A percentile compares a stretch with the other conserved stretches of the same genome.
These are phyloP conservation scores for Fragum whitleyi DNA, from an alignment of 2,888 invertebrate genomes.

Conservation along the genomic window DNA sequence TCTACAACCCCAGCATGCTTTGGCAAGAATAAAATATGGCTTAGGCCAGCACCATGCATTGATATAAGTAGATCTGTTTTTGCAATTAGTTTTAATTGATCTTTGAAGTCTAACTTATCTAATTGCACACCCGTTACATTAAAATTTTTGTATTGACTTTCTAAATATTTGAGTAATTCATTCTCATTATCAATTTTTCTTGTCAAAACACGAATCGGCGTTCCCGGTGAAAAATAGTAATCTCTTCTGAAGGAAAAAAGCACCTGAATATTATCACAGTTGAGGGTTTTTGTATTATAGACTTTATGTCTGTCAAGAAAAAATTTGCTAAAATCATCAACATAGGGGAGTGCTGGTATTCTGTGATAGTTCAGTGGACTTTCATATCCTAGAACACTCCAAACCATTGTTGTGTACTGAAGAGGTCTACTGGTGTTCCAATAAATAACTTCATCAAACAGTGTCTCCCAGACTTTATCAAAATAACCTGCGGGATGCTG, in stretches of 20 bases:
- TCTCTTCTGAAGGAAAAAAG: slow-evolving; percentile 83
- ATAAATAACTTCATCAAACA: slow-evolving; percentile 78
- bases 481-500: slow-evolving; percentile 78
- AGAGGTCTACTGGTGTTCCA: slow-evolving; percentile 67
- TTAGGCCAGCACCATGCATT: slow-evolving; percentile 85
- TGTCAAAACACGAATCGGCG: slow-evolving; percentile 79
- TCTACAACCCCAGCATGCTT: slow-evolving; percentile 82
- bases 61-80: slow-evolving; percentile 83
- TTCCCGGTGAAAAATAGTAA: slow-evolving; percentile 83
- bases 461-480: slow-evolving; percentile 78
- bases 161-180: slow-evolving; percentile 77
- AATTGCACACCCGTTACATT: slow-evolving; percentile 78
- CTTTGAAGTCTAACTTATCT: slow-evolving; percentile 77
- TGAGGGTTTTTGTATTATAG: slow-evolving; percentile 50
- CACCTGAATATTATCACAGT: slow-evolving; percentile 78
- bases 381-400: slow-evolving; percentile 82
- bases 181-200: slow-evolving; percentile 83
- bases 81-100: slow-evolving; percentile 78
- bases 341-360: slow-evolving; percentile 70
- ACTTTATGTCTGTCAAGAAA: slow-evolving; percentile 73
- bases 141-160: slow-evolving; percentile 66
- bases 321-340: slow-evolving; percentile 81
- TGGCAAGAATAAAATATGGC: slow-evolving; percentile 82
- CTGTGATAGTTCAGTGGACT: slow-evolving; percentile 80
- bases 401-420: slow-evolving; percentile 73